These are phyloP conservation scores for Drosophila sechellia DNA, from an alignment of 1,140 invertebrate species.

Conservation along the genomic window DNA sequence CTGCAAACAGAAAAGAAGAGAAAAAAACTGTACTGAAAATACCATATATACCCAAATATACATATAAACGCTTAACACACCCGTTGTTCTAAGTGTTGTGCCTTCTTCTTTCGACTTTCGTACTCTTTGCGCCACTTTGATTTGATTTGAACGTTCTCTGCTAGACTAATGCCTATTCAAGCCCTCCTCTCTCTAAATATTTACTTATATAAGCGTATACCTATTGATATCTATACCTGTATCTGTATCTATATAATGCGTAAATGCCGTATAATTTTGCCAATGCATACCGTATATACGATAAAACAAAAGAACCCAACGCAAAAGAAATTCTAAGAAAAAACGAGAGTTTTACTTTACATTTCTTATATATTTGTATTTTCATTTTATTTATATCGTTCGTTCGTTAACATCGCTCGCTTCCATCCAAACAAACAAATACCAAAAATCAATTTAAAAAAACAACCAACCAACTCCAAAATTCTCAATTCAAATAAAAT, in stretches of 20 bases:
- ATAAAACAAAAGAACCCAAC: constrained; percentile 27
- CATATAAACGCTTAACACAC: constrained; percentile 23
- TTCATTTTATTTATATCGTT: constrained; percentile 84
- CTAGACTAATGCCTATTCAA: constrained; percentile 48
- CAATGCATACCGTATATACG: constrained; percentile 65
- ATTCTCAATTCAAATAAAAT: constrained; percentile 44
- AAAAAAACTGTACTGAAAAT: not conserved
- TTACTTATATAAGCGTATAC: constrained; percentile 41
- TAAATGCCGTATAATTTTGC: constrained; percentile 54
- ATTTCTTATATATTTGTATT: constrained; percentile 84
- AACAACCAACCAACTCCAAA: constrained; percentile 40
- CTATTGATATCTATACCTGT: constrained; percentile 51
- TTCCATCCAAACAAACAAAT: constrained; percentile 79
- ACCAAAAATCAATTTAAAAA: constrained; percentile 48
- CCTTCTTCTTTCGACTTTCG: constrained; percentile 47
- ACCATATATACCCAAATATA: constrained; percentile 25
- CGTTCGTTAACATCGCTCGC: constrained; percentile 84
- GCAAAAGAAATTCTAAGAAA: constrained; percentile 58
- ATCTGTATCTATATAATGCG: constrained; percentile 43
- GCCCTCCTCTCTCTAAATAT: constrained; percentile 25
- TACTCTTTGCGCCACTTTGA: constrained; percentile 36
- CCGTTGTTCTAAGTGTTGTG: constrained; percentile 54
- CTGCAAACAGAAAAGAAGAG: not conserved
- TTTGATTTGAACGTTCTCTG: constrained; percentile 50
- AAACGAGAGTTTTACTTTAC: constrained; percentile 77